Evolutionary conservation across 1,140 invertebrate genomes (phyloP), one percentile per base, ranked within the genome.

Genomic region (Eubasilissa regina): DNA sequence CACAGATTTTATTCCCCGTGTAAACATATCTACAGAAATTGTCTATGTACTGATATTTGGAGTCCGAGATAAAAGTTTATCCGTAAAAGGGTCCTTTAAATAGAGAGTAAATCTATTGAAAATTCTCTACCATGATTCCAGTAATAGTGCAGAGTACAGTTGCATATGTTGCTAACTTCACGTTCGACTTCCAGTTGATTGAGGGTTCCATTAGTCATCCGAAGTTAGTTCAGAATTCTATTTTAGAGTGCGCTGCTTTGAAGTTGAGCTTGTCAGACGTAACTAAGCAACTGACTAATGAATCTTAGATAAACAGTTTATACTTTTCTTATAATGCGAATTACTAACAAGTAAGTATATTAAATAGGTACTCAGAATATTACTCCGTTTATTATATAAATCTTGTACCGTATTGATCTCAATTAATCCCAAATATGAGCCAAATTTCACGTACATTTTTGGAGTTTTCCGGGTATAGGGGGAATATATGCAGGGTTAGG

Each of bases 131-230:
- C 17, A 62, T 25, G 17, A 62, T 25, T 62, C 25, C 58, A 25
- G 19, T 6, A 25, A 12, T 21, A 62, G 21, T 21, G 58, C 17
- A 8, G 48, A 51, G 48, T 51, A 13, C 11, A 0, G 10, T 35
- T 13, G 21, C 58, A 25, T 21, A 62, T 13, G 58, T 62, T 60
- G 9, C 58, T 62, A 62, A 62, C 58, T 62, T 51, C 58, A 25
- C 21, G 58, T 62, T 17, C 4, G 58, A 62, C 58, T 62, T 62
- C 25, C 25, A 0, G 58, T 62, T 62, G 58, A 62, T 62, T 62
- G 25, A 35, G 58, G 58, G 25, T 62, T 62, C 58, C 58, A 62
- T 62, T 62, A 62, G 58, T 62, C 58, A 62, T 25, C 58, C 25
- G 53, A 56, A 56, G 15, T 17, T 56, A 35, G 25, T 6, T 35